phyloP scores from a whole-genome alignment of 2,797 vertebrate genomes.

The Smutsia temminckii region DNA sequence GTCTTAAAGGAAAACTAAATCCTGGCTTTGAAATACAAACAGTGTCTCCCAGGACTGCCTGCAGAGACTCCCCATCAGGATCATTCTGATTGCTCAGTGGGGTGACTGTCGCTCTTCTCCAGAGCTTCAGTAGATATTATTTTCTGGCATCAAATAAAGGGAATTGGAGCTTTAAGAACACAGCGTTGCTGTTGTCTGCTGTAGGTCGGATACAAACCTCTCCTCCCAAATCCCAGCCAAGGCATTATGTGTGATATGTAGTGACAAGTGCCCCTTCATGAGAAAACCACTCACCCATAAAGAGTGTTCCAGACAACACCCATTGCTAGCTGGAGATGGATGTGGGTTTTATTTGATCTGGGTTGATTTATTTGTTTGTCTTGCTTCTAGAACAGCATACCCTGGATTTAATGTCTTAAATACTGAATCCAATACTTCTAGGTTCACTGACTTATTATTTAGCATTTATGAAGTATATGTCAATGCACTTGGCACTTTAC shows the following conservation, averaged over 20 bases:
- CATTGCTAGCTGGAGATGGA: conserved; percentile 35
- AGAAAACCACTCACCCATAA: conserved; percentile 58
- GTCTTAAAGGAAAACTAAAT: conserved; percentile 72
- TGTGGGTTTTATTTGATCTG: conserved; percentile 76
- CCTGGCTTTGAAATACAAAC: conserved; percentile 72
- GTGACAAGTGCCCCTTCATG: conserved; percentile 73
- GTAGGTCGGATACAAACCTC: conserved; percentile 55
- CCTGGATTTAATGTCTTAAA: conserved; percentile 71
- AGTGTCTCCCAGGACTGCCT: conserved; percentile 54
- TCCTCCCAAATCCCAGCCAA: conserved; percentile 63
- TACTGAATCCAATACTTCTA: conserved; percentile 73
- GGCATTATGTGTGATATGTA: conserved; percentile 41
- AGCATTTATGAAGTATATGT: conserved; percentile 78
- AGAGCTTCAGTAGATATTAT: conserved; percentile 47
- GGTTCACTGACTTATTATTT: conserved; percentile 80
- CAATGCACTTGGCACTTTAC: conserved; percentile 69
- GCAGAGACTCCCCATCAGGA: conserved; percentile 54
- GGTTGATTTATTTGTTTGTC: conserved; percentile 79
- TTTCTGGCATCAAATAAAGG: conserved; percentile 75
- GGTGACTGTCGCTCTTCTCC: conserved; percentile 54
- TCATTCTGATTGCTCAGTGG: conserved; percentile 69
- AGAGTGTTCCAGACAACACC: conserved; percentile 63
- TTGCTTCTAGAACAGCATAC: conserved; percentile 69
- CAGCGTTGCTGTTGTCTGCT: conserved; percentile 48
- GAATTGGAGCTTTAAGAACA: conserved; percentile 66